Evolutionary conservation across 2,888 invertebrate species (phyloP).

Genomic region (Spodoptera littoralis): DNA sequence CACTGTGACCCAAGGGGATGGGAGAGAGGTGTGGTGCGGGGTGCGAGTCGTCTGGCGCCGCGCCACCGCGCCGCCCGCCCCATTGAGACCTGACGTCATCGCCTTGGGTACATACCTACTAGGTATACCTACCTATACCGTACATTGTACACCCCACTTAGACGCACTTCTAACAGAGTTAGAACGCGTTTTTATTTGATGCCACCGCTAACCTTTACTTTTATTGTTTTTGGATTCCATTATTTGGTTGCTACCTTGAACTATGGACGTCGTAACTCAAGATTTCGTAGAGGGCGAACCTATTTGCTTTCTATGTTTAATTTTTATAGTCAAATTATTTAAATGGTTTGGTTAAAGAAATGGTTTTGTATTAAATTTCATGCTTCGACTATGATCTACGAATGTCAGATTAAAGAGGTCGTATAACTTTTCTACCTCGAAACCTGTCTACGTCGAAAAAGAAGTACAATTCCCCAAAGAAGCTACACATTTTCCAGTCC

Average conservation of each 20-base stretch:
- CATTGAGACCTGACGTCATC: constrained; percentile 72
- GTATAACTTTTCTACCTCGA: too few relatives aligned
- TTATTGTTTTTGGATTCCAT: constrained; percentile 21
- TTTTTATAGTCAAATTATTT: too few relatives aligned
- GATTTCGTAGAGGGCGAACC: too few relatives aligned
- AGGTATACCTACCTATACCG: background rate
- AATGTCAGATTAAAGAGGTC: too few relatives aligned
- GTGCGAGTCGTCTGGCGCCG: constrained; percentile 59
- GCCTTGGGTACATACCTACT: constrained; percentile 31
- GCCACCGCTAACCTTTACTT: constrained; percentile 9
- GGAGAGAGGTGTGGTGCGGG: constrained; percentile 19
- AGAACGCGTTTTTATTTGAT: constrained; percentile 27
- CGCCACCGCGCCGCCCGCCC: constrained; percentile 66
- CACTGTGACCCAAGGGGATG: constrained; percentile 16
- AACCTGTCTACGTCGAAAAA: too few relatives aligned
- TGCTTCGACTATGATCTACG: too few relatives aligned
- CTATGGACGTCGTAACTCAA: background rate
- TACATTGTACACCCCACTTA: constrained; percentile 7
- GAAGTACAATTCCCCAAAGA: background rate
- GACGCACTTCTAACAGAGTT: constrained; percentile 28
- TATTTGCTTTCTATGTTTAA: too few relatives aligned
- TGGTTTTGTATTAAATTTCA: too few relatives aligned
- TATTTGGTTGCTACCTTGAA: constrained; percentile 17
- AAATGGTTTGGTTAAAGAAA: too few relatives aligned
- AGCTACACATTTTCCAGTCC: too few relatives aligned